Evolutionary conservation across 2,113 vertebrate genomes (phyloP), one percentile per base, ranked within the genome.

Genomic region (Lepisosteus oculatus): DNA sequence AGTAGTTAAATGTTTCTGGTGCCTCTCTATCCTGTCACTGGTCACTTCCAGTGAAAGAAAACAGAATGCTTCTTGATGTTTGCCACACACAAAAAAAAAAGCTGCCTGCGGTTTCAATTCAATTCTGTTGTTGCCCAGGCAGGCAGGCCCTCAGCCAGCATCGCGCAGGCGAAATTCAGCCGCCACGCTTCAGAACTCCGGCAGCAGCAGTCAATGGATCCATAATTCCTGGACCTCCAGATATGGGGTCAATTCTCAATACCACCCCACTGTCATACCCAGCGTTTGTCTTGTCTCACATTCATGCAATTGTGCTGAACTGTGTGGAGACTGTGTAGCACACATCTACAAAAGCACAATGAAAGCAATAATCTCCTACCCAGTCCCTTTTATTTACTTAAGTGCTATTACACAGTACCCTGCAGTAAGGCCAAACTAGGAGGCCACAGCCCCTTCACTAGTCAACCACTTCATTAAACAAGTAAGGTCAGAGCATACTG

Each of bases 271-370:
- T 93, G 93, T 90, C 93, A 92, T 91, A 92, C 67, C 93, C 91
- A 93, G 90, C 90, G 63, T 93, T 90, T 90, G 91, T 92, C 91
- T 90, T 93, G 93, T 94, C 90, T 84, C 70, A 76, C 90, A 92
- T 92, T 93, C 90, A 93, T 78, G 84, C 83, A 80, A 77, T 78
- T 80, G 85, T 93, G 92, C 92, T 88, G 87, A 63, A 88, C 89
- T 85, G 68, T 14, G 63, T 85, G 86, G 87, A 8, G 80, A 87
- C 83, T 87, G 81, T 80, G 90, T 92, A 92, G 92, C 91, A 71
- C 90, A 81, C 84, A 85, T 86, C 84, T 80, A 91, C 93, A 98
- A 98, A 88, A 90, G 93, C 93, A 95, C 95, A 99, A 99, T 95
- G 93, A 89, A 88, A 90, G 85, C 92, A 94, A 93, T 94, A 93